Base-by-base conservation (phyloP, 2,888 invertebrate species). In the Hypolimnas misippus region DNA sequence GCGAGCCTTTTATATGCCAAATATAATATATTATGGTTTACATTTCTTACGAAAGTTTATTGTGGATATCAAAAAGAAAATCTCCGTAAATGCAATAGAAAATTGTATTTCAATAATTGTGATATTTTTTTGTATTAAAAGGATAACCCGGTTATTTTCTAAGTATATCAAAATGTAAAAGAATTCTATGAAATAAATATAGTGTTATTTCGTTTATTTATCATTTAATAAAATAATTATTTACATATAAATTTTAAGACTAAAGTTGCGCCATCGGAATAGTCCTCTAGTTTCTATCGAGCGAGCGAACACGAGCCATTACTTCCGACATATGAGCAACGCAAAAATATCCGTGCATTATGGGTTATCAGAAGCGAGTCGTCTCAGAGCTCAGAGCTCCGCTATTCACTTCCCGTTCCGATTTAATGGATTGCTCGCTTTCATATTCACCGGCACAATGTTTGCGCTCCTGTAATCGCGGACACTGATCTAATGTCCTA, bases 1-100 rank as follows among this genome's bases (percentile, higher is more conserved):
- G 91, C 90, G 90, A 86, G 92, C 91, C 91, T 92, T 92, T 92
- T 91, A 92, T 92, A 92, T 90, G 92, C 89, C 92, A 90, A 92
- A 92, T 92, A 92, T 92, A 91, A 92, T 91, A 92, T 92, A 92
- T 92, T 91, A 90, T 91, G 89, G 87, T 89, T 89, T 90, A 85
- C 89, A 89, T 89, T 88, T 87, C 87, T 78, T 70, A 59, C 70
- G 75, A 71, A 74, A 82, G 77, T 69, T 63, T 84, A 78, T 67
- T 69, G 67, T 88, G 85, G 91, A 90, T 75, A 79, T 69, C 73
- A 44, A 65, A 63, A 44, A 19, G 25, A 10, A 46, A 35, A 42
- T 42, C 16, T 10, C 16, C 0, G 7, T 0, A 14, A 6, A 16
- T 19, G 8, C 10, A 17, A 42, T 17, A 17, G 3, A 19, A n/a